Conservation (phyloP, 2,888 invertebrate genomes). For the Hanleya hanleyi region DNA sequence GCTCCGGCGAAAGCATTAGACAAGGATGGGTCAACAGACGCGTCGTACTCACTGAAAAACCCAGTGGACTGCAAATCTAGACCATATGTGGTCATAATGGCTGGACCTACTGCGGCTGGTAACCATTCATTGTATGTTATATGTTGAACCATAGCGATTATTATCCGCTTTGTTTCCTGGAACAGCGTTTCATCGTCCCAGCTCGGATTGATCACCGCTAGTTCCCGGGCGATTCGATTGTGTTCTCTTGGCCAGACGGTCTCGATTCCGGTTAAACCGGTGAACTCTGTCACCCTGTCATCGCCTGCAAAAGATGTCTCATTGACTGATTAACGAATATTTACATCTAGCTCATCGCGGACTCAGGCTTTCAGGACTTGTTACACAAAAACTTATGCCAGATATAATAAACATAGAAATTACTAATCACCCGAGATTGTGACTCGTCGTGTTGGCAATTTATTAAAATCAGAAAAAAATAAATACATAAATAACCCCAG, state of each 20-base stretch:
- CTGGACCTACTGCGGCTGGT: constrained; percentile 1
- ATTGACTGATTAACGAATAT: no score
- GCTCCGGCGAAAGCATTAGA: constrained; percentile 59
- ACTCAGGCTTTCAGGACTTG: no score
- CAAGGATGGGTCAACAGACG: constrained; percentile 47
- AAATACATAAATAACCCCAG: no score
- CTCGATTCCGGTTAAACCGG: constrained; percentile 89
- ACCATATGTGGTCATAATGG: neutral
- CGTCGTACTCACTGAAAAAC: neutral
- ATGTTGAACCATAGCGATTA: constrained; percentile 38
- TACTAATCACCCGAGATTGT: no score
- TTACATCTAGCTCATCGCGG: no score
- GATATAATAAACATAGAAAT: no score
- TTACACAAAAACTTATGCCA: no score
- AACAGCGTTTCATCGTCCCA: constrained; percentile 90
- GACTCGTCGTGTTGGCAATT: no score
- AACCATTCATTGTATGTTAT: constrained; percentile 27
- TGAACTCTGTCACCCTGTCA: constrained; percentile 87
- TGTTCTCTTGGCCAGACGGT: constrained; percentile 89
- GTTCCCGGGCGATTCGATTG: constrained; percentile 80
- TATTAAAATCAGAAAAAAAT: no score
- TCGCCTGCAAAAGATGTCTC: constrained; percentile 82
- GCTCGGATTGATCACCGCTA: constrained; percentile 81
- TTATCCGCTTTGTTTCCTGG: constrained; percentile 74
- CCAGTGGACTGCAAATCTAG: neutral